Evolutionary conservation across 2,797 vertebrate species (phyloP).

Genomic region (Meriones psammophilus): DNA sequence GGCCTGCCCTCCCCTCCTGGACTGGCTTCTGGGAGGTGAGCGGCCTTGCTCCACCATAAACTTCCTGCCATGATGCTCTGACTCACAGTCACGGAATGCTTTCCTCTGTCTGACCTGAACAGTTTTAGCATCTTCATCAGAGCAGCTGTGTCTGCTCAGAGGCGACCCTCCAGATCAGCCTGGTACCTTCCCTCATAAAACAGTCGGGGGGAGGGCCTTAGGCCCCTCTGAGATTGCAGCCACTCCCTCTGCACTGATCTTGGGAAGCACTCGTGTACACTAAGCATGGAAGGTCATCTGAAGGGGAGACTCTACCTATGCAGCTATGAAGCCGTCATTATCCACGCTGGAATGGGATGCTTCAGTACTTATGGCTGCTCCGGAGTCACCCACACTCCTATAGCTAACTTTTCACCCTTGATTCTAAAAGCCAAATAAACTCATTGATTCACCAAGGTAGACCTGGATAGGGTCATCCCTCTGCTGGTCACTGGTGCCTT

Average conservation of each 20-base stretch:
- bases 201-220: no score
- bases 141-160: neutral
- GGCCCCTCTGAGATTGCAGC: neutral
- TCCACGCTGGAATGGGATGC: neutral
- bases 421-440: neutral
- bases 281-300: neutral
- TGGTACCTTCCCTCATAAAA: neutral
- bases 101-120: neutral
- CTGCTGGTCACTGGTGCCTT: neutral
- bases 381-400: neutral
- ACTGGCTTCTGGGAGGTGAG: neutral
- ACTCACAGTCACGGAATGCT: neutral
- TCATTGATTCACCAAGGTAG: neutral
- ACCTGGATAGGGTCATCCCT: no score
- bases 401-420: neutral
- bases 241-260: neutral
- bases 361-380: neutral
- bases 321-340: neutral
- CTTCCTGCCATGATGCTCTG: neutral
- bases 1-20: neutral
- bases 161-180: neutral
- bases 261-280: neutral
- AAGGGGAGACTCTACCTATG: neutral
- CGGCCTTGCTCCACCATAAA: neutral
- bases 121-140: no score